Percentiles rank a stretch among this genome's conserved stretches.
These are phyloP conservation scores for Thereva unica DNA, from an alignment of 2,888 invertebrate species.

Conservation along the genomic window DNA sequence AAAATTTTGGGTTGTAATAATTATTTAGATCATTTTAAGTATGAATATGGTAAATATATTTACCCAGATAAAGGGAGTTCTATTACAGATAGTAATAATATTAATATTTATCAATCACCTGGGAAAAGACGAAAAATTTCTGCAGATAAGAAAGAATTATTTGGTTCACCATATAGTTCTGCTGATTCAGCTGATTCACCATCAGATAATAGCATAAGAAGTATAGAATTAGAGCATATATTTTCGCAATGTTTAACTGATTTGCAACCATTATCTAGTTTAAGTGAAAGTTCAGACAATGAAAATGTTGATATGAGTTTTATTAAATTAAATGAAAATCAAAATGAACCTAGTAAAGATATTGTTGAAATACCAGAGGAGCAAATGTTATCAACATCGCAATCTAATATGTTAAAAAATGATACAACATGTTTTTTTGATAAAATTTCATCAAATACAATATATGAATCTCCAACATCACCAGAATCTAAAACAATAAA, in stretches of 20 bases:
- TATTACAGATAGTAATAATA: no score
- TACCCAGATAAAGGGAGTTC: no score
- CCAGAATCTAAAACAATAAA: slow-evolving; percentile 10
- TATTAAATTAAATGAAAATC: neutral
- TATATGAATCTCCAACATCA: slow-evolving; percentile 35
- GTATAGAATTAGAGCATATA: no score
- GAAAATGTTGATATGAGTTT: neutral
- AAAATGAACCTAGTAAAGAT: neutral
- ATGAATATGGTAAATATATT: no score
- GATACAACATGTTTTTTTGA: neutral
- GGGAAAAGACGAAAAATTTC: no score
- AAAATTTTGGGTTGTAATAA: no score
- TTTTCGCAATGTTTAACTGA: neutral
- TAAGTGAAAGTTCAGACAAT: neutral
- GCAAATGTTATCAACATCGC: neutral
- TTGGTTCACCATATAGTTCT: no score
- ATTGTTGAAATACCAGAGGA: slow-evolving; percentile 6
- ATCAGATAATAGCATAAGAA: no score
- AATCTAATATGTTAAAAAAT: neutral
- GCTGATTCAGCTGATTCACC: no score
- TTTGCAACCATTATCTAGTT: neutral
- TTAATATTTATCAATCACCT: no score
- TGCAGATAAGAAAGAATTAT: no score
- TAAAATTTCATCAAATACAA: slow-evolving; percentile 1
- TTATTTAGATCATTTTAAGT: no score